Base-by-base conservation (phyloP, 1,140 invertebrate genomes). In the Penaeus chinensis region DNA sequence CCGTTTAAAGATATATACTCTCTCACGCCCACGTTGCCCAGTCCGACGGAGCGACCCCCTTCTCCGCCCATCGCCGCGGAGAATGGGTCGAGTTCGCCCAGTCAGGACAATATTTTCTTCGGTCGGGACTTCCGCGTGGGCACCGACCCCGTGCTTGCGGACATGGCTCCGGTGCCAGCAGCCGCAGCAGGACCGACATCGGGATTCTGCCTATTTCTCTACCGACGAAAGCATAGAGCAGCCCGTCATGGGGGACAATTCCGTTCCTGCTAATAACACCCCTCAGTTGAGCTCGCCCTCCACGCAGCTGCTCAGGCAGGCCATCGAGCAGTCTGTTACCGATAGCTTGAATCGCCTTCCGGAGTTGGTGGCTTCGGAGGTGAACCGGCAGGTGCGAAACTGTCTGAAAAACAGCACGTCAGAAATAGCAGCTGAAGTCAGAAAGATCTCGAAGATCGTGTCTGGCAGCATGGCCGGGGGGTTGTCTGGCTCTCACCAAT, bases 161-260 rank as follows among this genome's bases (percentile, higher is more conserved):
- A 63, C 27, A 83, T n/a, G 54, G 54, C 54, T 54, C 54, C 54
- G 54, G 54, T 16, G 54, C 54, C 54, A n/a, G 16, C 54, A 54
- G 54, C 54, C 54, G 10, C 54, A 11, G 54, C 54, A 54, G 54
- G 86, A 87, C 37, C 74, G 69, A 19, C 80, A 87, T 61, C 22
- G 86, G 62, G 86, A 87, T 77, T 87, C 86, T 24, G 86, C 86
- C 20, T 87, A 87, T 27, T 87, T 87, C 61, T 87, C 86, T 16
- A 87, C 86, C 2, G 86, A 87, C 62, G 86, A 87, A 62, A 78
- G 86, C 62, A 82, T 66, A 37, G 86, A 87, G n/a, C 47, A 66
- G 10, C 54, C 69, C 16, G 60, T 37, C n/a, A 24, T 60, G 19
- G 69, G 63, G 3, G 71, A 84, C n/a, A 66, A 84, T 1, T 54